Base-by-base conservation (phyloP, 2,888 invertebrate genomes). In the Andrena minutula region DNA sequence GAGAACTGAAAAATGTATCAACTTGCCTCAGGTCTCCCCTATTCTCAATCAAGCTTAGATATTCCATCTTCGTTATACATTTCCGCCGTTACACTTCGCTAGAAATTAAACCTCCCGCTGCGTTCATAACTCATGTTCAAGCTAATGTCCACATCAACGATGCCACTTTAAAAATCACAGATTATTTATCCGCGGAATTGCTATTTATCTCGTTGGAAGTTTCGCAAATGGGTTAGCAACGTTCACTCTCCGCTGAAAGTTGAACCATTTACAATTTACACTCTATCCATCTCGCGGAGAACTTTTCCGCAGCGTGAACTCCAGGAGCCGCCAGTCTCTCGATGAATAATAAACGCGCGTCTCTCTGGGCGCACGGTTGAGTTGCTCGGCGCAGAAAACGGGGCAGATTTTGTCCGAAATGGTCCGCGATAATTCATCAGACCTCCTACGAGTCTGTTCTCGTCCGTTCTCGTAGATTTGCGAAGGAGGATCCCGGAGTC, bases 311-410 rank as follows among this genome's bases (percentile, higher is more conserved):
- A 20, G 41, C 41, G 41, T 5, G n/a, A 23, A 12, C 16, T 56
- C 41, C 7, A n/a, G n/a, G 7, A 69, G 41, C 56, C 8, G 30
- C 12, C 12, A 49, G 70, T n/a, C 71, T 51, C 61, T 32, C 49
- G 51, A 49, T 65, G 74, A 75, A 66, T 68, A 60, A 66, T 51
- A 66, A 58, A 47, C 58, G 20, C 28, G 20, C 16, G 10, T 23
- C 30, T 56, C 28, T 12, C 28, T 12, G 28, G 16, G 23, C 2
- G 10, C 3, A 5, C n/a, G 35, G 28, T 23, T 10, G 23, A n/a
- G 47, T 47, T 47, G n/a, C 28, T 4, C 49, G n/a, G 12, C n/a
- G 56, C 56, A 23, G 23, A 6, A 26, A 35, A 32, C n/a, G 12
- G 28, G 23, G 16, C 30, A 61, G 61, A 32, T 10, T 20, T 28